Evolutionary conservation across 1,140 invertebrate species (phyloP).

Genomic region (Aphidius gifuensis): DNA sequence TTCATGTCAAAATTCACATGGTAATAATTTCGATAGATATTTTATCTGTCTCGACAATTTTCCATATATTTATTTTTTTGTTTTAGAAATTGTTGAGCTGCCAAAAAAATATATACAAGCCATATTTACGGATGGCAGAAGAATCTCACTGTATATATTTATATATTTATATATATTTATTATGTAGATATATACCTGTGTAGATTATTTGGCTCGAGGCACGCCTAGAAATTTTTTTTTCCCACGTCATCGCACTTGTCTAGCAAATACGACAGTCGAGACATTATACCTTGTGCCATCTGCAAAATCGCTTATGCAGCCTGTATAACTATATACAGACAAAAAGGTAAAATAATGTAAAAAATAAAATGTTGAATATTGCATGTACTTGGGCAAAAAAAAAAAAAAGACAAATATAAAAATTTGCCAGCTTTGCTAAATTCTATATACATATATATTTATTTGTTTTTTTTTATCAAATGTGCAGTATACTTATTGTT

Average conservation of each 20-base stretch:
- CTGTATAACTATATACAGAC: neutral
- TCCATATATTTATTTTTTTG: too few relatives aligned
- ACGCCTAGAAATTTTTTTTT: neutral
- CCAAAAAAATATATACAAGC: too few relatives aligned
- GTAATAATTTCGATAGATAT: too few relatives aligned
- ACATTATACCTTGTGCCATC: neutral
- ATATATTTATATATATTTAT: too few relatives aligned
- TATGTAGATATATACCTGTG: neutral
- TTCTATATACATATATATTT: too few relatives aligned
- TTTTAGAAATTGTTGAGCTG: too few relatives aligned
- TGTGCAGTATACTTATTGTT: neutral
- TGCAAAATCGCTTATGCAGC: constrained; percentile 12
- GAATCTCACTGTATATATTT: too few relatives aligned
- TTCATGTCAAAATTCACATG: too few relatives aligned
- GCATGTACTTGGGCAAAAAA: neutral
- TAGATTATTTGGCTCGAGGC: neutral
- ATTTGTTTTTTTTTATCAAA: neutral
- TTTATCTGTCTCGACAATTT: too few relatives aligned
- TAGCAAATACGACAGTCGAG: neutral
- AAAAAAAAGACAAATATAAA: too few relatives aligned
- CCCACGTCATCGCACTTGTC: neutral
- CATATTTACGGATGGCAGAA: too few relatives aligned
- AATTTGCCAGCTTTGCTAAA: too few relatives aligned
- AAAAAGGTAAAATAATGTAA: neutral
- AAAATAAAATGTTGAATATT: neutral